These are phyloP conservation scores for Macrocentrus cingulum DNA, from an alignment of 1,140 invertebrate genomes.

Conservation along the genomic window DNA sequence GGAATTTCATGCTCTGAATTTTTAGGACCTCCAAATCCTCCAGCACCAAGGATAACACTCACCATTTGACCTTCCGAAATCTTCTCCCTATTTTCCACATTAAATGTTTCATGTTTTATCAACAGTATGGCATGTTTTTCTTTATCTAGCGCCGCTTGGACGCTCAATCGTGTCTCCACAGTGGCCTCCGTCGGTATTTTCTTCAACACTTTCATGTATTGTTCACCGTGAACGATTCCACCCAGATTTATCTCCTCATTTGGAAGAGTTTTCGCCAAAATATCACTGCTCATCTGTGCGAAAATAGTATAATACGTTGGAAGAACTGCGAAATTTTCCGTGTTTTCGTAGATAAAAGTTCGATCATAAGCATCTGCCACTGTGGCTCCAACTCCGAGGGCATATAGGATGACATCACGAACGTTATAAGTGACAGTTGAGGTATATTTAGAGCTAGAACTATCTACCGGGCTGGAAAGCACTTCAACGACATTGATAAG, in stretches of 20 bases:
- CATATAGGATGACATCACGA: conserved; percentile 86
- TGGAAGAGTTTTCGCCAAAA: conserved; percentile 66
- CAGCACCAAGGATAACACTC: conserved; percentile 81
- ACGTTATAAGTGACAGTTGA: conserved; percentile 61
- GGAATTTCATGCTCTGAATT: conserved; percentile 68
- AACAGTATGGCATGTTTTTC: conserved; percentile 86
- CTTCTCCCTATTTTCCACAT: conserved; percentile 67
- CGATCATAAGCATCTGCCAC: conserved; percentile 71
- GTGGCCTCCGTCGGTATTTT: conserved; percentile 73
- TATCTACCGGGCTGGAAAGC: conserved; percentile 26
- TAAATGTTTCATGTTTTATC: conserved; percentile 73
- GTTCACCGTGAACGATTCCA: conserved; percentile 90
- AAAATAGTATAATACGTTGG: conserved; percentile 87
- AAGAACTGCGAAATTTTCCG: conserved; percentile 80
- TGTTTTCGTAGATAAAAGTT: conserved; percentile 87
- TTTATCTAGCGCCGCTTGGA: conserved; percentile 91
- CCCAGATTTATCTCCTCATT: conserved; percentile 32
- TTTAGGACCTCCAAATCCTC: conserved; percentile 84
- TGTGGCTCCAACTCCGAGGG: conserved; percentile 87
- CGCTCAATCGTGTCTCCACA: conserved; percentile 67
- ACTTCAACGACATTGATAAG: conserved; percentile 60
- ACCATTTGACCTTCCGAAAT: conserved; percentile 67
- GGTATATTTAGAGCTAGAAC: conserved; percentile 17
- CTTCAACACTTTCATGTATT: conserved; percentile 87
- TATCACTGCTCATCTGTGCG: conserved; percentile 65